These are phyloP conservation scores for Lumbricus terrestris DNA, from an alignment of 2,888 invertebrate genomes.

Conservation along the genomic window DNA sequence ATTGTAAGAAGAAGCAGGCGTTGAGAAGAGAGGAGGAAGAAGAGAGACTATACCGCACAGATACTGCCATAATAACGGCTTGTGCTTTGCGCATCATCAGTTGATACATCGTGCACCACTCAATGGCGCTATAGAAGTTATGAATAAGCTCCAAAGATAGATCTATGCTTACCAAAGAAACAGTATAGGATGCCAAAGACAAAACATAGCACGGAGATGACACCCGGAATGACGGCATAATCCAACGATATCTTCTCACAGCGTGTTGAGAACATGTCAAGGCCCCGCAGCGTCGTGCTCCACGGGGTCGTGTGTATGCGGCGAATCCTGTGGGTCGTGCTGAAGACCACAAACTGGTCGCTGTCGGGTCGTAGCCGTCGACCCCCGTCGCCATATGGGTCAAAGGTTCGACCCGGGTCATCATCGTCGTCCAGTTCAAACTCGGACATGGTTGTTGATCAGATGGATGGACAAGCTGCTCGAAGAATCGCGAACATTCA, in stretches of 20 bases:
- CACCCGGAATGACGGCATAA: slow-evolving; percentile 60
- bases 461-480: background rate
- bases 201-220: slow-evolving; percentile 72
- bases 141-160: background rate
- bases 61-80: too few species aligned
- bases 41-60: too few species aligned
- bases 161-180: slow-evolving; percentile 71
- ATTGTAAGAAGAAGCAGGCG: too few species aligned
- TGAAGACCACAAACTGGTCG: slow-evolving; percentile 29
- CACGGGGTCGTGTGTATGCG: background rate
- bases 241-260: slow-evolving; percentile 26
- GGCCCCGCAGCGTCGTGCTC: slow-evolving; percentile 22
- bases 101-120: background rate
- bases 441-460: background rate
- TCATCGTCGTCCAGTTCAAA: background rate
- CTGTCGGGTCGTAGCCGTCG: slow-evolving; percentile 25
- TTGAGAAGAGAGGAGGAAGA: too few species aligned
- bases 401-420: background rate
- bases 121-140: background rate
- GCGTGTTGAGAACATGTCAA: background rate
- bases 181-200: slow-evolving; percentile 81
- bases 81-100: background rate
- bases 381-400: background rate
- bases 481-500: background rate
- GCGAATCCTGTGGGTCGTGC: slow-evolving; percentile 20